A percentile compares a stretch with the other conserved stretches of the same genome.
These are phyloP conservation scores for Neopipo cinnamomea DNA, from an alignment of 2,113 vertebrate genomes.

Conservation along the genomic window DNA sequence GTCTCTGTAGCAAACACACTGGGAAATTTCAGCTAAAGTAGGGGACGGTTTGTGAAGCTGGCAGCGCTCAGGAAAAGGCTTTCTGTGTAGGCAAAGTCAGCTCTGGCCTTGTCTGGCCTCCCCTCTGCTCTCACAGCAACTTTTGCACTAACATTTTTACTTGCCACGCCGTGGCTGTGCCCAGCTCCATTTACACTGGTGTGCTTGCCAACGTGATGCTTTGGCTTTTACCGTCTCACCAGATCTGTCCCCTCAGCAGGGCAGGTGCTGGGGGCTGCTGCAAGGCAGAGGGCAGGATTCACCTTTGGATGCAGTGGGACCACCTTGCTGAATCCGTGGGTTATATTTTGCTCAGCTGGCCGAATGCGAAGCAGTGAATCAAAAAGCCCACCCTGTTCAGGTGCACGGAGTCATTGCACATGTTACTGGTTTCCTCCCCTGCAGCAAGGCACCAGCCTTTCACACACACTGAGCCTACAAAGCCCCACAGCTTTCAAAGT, in stretches of 20 bases:
- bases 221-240: background rate
- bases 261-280: background rate
- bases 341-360: background rate
- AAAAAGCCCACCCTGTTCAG: background rate
- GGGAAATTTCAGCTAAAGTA: background rate
- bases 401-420: accelerated
- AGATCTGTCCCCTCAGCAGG: background rate
- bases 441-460: background rate
- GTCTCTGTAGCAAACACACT: background rate
- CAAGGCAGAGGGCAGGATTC: background rate
- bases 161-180: background rate
- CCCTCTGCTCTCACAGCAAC: background rate
- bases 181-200: background rate
- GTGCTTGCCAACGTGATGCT: background rate
- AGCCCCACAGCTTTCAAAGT: background rate
- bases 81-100: background rate
- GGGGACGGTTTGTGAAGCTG: background rate
- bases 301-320: background rate
- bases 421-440: background rate
- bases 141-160: background rate
- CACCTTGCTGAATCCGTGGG: background rate
- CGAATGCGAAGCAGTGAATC: background rate
- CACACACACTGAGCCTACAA: background rate
- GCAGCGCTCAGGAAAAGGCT: background rate
- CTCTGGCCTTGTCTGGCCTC: background rate